phyloP scores from a whole-genome alignment of 2,113 vertebrate species.

The Parus major region DNA sequence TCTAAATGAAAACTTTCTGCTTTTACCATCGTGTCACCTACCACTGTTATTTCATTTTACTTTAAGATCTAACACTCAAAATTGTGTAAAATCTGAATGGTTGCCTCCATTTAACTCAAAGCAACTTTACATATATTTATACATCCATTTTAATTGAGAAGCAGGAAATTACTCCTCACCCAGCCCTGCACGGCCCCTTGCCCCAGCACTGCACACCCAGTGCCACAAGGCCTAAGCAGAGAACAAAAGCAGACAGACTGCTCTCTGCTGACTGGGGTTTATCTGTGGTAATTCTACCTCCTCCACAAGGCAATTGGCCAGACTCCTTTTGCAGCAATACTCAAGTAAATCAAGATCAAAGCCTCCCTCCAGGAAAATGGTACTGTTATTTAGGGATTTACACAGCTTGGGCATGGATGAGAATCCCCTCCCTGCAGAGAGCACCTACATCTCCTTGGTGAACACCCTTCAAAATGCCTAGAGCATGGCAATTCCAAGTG shows the following conservation, averaged over 20 bases:
- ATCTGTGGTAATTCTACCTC: constrained; percentile 27
- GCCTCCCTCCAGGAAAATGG: constrained; percentile 6
- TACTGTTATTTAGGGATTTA: constrained; percentile 17
- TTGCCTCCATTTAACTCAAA: background rate
- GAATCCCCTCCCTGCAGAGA: background rate
- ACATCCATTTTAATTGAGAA: background rate
- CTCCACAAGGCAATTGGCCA: constrained; percentile 46
- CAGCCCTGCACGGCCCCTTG: background rate
- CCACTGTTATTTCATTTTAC: background rate
- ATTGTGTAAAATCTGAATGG: background rate
- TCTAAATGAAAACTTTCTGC: background rate
- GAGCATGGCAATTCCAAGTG: background rate
- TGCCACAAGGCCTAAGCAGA: constrained; percentile 18
- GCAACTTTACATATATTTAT: background rate
- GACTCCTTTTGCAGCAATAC: constrained; percentile 12
- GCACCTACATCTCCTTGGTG: background rate
- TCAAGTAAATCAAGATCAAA: constrained; percentile 28
- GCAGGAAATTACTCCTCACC: constrained; percentile 26
- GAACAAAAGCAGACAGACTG: constrained; percentile 34
- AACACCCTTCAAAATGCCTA: background rate
- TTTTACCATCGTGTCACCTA: background rate
- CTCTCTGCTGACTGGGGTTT: constrained; percentile 39
- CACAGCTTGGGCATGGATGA: background rate
- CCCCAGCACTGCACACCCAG: background rate
- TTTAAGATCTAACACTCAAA: background rate